A percentile compares a stretch with the other conserved stretches of the same genome.
Conservation (phyloP, 2,797 vertebrate genomes). For the Rallus crepitans region DNA sequence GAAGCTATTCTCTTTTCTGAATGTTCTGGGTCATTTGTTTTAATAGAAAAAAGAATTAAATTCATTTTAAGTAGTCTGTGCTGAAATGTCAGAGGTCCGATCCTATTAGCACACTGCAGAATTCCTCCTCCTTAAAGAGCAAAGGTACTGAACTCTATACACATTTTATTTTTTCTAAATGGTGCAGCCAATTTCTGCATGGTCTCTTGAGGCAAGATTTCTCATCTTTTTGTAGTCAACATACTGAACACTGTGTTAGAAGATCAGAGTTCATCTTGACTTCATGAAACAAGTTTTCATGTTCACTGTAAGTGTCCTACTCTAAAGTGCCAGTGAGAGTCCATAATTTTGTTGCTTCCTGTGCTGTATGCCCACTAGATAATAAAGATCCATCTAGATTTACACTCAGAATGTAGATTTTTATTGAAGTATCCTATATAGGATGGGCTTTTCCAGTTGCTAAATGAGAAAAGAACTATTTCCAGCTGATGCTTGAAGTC, state of each 20-base stretch:
- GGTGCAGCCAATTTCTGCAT: not conserved
- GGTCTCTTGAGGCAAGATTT: not conserved
- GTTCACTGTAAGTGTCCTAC: not conserved
- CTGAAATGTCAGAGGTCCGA: slow-evolving; percentile 46
- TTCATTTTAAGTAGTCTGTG: not conserved
- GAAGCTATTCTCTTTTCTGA: not conserved
- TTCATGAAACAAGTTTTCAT: not conserved
- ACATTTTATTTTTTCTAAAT: not conserved
- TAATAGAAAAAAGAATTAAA: slow-evolving; percentile 21
- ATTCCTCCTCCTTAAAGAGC: slow-evolving; percentile 10
- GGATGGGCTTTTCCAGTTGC: not conserved
- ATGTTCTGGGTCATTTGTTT: slow-evolving; percentile 47
- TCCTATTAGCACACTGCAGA: not conserved
- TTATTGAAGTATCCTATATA: not conserved
- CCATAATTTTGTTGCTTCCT: not conserved
- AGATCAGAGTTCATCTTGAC: not conserved
- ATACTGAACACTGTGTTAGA: not conserved
- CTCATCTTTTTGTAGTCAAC: not conserved
- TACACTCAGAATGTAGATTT: not conserved
- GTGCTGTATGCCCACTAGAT: not conserved
- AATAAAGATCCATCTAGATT: not conserved
- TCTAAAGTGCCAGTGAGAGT: not conserved
- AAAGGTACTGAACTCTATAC: slow-evolving; percentile 35
- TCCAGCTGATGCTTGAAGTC: not conserved
- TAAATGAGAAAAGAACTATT: not conserved